A percentile compares a stretch with the other conserved stretches of the same genome.
phyloP scores from a whole-genome alignment of 2,888 invertebrate species.

The Aporophyla lueneburgensis region DNA sequence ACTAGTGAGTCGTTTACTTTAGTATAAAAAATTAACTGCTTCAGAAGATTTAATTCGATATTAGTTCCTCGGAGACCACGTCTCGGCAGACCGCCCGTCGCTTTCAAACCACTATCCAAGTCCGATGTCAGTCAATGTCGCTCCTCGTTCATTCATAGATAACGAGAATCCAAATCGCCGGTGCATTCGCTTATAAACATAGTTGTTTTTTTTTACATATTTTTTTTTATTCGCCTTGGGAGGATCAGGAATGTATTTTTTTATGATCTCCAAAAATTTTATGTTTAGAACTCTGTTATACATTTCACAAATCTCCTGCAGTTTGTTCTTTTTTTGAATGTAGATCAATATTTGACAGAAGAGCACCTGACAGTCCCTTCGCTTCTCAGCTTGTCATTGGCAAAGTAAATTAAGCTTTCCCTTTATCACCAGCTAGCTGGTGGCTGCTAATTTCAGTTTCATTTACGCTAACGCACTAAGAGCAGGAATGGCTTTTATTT shows the following conservation, averaged over 20 bases:
- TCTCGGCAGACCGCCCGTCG: constrained; percentile 67
- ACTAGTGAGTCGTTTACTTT: constrained; percentile 3
- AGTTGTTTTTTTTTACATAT: constrained; percentile 43
- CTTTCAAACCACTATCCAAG: constrained; percentile 59
- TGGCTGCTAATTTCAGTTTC: no score
- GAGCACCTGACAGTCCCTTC: neutral
- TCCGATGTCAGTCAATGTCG: constrained; percentile 84
- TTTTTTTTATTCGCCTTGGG: constrained; percentile 2
- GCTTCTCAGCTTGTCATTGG: neutral
- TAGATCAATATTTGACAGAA: neutral
- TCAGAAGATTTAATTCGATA: constrained; percentile 47
- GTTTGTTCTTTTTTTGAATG: neutral
- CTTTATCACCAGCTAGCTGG: no score
- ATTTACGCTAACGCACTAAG: no score
- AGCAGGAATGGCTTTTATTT: no score
- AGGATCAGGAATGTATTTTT: neutral
- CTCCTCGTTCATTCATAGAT: constrained; percentile 72
- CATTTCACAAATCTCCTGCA: constrained; percentile 1
- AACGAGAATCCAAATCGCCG: constrained; percentile 74
- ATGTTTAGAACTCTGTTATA: neutral
- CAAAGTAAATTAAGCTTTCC: no score
- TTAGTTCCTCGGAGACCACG: constrained; percentile 48
- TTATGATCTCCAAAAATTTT: neutral
- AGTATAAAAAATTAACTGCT: constrained; percentile 24
- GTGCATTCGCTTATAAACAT: constrained; percentile 65